phyloP scores from a whole-genome alignment of 2,888 invertebrate species.

The Pharmacophagus antenor region DNA sequence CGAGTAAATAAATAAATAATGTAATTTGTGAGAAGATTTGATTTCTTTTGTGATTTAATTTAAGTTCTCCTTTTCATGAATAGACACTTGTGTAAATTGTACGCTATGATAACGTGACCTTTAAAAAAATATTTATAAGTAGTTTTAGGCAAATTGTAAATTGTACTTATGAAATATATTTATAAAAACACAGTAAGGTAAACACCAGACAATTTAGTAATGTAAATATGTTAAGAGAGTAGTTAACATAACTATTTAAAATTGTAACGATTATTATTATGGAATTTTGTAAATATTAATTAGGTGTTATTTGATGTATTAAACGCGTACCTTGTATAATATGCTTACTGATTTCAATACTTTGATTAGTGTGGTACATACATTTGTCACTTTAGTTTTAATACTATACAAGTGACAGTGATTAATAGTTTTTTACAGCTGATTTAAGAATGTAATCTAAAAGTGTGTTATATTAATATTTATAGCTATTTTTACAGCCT shows the following conservation, averaged over 20 bases:
- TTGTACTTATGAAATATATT: slow-evolving; percentile 74
- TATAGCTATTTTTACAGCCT: slow-evolving; percentile 75
- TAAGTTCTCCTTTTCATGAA: slow-evolving; percentile 25
- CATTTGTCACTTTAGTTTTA: slow-evolving; percentile 12
- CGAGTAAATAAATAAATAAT: slow-evolving; percentile 36
- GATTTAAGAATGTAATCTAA: slow-evolving; percentile 29
- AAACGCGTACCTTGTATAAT: slow-evolving; percentile 30
- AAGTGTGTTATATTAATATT: slow-evolving; percentile 49
- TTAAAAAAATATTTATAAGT: slow-evolving; percentile 58
- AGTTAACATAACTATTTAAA: slow-evolving; percentile 65
- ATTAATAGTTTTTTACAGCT: slow-evolving; percentile 6
- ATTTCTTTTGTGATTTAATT: slow-evolving; percentile 46
- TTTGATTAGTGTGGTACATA: slow-evolving; percentile 21
- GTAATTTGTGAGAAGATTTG: slow-evolving; percentile 31
- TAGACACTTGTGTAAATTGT: slow-evolving; percentile 48
- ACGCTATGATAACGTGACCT: slow-evolving; percentile 63
- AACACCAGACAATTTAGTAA: slow-evolving; percentile 77
- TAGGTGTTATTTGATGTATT: slow-evolving; percentile 42
- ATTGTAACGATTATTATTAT: slow-evolving; percentile 59
- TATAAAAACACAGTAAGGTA: slow-evolving; percentile 79
- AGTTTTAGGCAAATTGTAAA: slow-evolving; percentile 74
- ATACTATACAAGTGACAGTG: slow-evolving; percentile 5
- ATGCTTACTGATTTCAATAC: slow-evolving; percentile 31
- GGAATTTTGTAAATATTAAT: slow-evolving; percentile 69
- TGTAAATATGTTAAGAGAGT: slow-evolving; percentile 75